These are phyloP conservation scores for Mythimna pallens DNA, from an alignment of 2,888 invertebrate genomes.

Conservation along the genomic window DNA sequence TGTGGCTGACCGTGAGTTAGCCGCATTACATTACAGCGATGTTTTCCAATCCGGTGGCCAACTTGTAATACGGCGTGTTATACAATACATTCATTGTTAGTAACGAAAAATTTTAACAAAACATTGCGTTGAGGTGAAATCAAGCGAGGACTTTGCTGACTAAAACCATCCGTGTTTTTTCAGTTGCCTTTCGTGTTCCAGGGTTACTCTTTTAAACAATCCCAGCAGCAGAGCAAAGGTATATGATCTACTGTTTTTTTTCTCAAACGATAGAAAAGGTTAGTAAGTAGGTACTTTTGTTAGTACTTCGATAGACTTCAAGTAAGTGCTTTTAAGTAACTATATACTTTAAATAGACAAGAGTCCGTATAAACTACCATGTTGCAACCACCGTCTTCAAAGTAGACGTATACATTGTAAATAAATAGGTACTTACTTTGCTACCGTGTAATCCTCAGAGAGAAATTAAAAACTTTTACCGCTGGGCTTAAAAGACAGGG, in stretches of 20 bases:
- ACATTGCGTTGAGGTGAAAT: too few relatives aligned
- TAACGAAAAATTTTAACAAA: too few relatives aligned
- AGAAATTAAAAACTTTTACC: conserved; percentile 64
- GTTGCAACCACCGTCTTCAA: conserved; percentile 46
- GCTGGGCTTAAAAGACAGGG: conserved; percentile 2
- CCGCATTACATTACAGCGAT: too few relatives aligned
- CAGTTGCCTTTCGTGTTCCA: too few relatives aligned
- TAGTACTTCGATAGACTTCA: background rate
- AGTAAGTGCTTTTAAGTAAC: conserved; percentile 16
- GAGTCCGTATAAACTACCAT: conserved; percentile 22
- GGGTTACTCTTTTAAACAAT: too few relatives aligned
- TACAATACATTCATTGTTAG: too few relatives aligned
- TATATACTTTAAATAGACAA: background rate
- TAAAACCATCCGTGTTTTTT: too few relatives aligned
- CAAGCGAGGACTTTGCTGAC: too few relatives aligned
- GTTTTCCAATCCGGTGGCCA: too few relatives aligned
- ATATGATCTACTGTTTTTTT: background rate
- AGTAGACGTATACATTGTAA: conserved; percentile 60
- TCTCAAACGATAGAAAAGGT: background rate
- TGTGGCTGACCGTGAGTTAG: too few relatives aligned
- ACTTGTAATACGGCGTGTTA: too few relatives aligned
- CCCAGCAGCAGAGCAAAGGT: too few relatives aligned
- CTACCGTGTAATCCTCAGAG: conserved; percentile 52
- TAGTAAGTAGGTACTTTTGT: background rate
- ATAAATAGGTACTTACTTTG: conserved; percentile 47